phyloP scores from a whole-genome alignment of 2,113 vertebrate genomes.

The Sturnira hondurensis region DNA sequence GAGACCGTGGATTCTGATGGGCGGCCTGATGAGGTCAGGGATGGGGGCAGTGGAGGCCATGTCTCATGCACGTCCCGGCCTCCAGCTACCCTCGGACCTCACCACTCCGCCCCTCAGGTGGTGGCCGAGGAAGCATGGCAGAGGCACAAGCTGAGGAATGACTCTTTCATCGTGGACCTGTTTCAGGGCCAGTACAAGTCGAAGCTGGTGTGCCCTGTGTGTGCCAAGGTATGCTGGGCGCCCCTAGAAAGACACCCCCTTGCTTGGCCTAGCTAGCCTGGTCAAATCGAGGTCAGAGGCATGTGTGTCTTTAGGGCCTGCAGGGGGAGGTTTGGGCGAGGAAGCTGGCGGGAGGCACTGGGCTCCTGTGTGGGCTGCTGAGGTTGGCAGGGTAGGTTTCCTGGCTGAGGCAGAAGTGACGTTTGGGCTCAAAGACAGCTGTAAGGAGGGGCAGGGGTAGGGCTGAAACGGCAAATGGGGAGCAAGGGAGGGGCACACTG shows the following conservation, averaged over 20 bases:
- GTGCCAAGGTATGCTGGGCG: constrained; percentile 89
- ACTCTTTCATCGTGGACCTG: constrained; percentile 97
- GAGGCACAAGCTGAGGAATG: constrained; percentile 97
- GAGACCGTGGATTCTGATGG: constrained; percentile 97
- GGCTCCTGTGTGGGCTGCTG: background rate
- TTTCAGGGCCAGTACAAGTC: constrained; percentile 99
- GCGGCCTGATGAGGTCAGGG: constrained; percentile 91
- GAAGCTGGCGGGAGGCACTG: background rate
- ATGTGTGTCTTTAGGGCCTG: background rate
- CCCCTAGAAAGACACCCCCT: background rate
- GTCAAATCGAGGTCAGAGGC: background rate
- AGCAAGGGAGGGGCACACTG: background rate
- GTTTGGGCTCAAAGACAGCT: background rate
- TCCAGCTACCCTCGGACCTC: background rate
- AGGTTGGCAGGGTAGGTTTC: background rate
- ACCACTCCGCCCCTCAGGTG: constrained; percentile 80
- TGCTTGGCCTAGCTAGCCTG: background rate
- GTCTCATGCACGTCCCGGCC: too few species aligned
- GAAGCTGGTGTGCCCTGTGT: constrained; percentile 96
- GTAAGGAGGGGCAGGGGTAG: background rate
- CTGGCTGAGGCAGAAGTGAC: background rate
- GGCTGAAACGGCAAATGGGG: background rate
- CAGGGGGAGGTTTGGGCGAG: background rate
- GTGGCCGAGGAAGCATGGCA: constrained; percentile 99
- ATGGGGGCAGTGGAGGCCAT: background rate